phyloP scores from a whole-genome alignment of 2,113 vertebrate species.

The Sula dactylatra region DNA sequence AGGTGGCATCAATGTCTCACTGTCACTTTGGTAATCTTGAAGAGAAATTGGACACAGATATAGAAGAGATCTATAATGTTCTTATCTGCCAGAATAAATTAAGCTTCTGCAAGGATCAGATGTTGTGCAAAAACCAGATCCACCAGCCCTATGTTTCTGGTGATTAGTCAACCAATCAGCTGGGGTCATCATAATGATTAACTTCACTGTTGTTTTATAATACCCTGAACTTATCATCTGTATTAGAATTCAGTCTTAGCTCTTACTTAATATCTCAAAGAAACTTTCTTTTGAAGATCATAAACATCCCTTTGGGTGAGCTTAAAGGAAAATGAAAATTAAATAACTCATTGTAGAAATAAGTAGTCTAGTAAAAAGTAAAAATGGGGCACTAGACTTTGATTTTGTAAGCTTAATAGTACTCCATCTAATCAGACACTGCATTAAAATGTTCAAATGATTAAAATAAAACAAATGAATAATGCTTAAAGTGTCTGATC shows the following conservation, averaged over 20 bases:
- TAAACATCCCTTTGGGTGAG: not conserved
- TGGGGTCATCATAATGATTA: not conserved
- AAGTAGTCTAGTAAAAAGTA: not conserved
- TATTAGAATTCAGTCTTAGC: not conserved
- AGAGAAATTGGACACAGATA: not conserved
- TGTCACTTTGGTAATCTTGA: not conserved
- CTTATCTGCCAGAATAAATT: not conserved
- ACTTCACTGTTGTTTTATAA: not conserved
- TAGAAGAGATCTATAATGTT: not conserved
- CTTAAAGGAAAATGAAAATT: not conserved
- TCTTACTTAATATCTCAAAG: not conserved
- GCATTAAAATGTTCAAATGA: not conserved
- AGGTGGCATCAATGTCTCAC: not conserved
- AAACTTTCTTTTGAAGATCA: constrained; percentile 3
- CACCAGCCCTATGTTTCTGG: not conserved
- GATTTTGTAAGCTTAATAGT: not conserved
- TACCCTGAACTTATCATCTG: not conserved
- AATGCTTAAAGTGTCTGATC: not conserved
- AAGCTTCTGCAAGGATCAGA: not conserved
- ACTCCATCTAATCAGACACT: not conserved
- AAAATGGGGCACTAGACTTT: not conserved
- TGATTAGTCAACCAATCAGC: not conserved
- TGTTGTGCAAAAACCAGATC: not conserved
- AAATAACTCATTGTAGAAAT: not conserved
- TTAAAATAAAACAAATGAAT: not conserved